Base-by-base conservation (phyloP, 2,888 invertebrate genomes). In the Drosophila algonquin region DNA sequence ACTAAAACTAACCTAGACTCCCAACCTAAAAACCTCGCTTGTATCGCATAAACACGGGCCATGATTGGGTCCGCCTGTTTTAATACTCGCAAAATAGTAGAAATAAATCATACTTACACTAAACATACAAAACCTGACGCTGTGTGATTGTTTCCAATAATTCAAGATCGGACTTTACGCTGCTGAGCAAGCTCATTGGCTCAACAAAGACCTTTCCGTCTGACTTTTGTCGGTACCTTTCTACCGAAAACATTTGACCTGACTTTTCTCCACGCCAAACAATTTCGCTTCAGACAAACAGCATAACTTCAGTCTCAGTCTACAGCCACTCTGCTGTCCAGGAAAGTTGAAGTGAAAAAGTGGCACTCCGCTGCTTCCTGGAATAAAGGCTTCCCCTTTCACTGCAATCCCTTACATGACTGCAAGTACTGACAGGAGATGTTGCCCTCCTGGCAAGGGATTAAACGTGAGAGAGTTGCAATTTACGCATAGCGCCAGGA, bases 341-440 rank as follows among this genome's bases (percentile, higher is more conserved):
- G 46, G 47, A 55, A 60, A 70, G 73, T 73, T 71, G 16, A n/a
- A 58, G 50, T 30, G 12, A 12, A 73, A 72, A 58, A 30, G 55
- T 51, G 64, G 73, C 57, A 64, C 71, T 63, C 73, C 73, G 71
- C 73, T 73, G 64, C 73, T 54, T 48, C 58, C 40, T 58, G 14
- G 27, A 71, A 53, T 50, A 50, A 60, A 45, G 40, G 27, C 35
- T 46, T 46, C 18, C 30, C 16, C 58, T 50, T 55, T 51, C 45
- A n/a, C 7, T 10, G 54, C 18, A 63, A 35, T 35, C 53, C 45
- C 45, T 35, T 9, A 53, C 57, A 56, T 56, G 57, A 63, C 63
- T 63, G 58, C 30, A 35, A 24, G 53, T 51, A 58, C 51, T 58
- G 64, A 54, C 57, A 50, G 30, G 45, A 52, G 40, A 14, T n/a